phyloP scores from a whole-genome alignment of 2,888 invertebrate species.

The Dolomedes plantarius region DNA sequence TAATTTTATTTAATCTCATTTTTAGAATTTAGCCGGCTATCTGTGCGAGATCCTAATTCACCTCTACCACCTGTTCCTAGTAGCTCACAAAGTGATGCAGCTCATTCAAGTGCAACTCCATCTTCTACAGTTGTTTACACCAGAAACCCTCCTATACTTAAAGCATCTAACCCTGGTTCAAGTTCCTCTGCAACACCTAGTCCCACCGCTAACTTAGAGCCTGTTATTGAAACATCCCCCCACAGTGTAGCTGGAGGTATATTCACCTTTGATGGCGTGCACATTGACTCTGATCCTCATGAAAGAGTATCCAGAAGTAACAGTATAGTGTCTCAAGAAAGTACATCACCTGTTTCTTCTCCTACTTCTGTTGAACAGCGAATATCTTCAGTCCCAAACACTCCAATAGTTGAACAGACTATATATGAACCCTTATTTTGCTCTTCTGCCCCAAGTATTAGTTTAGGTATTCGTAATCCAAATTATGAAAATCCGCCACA shows the following conservation, averaged over 20 bases:
- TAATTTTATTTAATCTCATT: background rate
- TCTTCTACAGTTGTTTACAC: slow-evolving; percentile 51
- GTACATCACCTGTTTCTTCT: slow-evolving; percentile 29
- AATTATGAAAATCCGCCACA: slow-evolving; percentile 65
- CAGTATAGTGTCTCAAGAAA: slow-evolving; percentile 36
- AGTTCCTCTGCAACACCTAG: slow-evolving; percentile 28
- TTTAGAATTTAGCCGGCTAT: slow-evolving; percentile 52
- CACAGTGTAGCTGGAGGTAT: slow-evolving; percentile 31
- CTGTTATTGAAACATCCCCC: background rate
- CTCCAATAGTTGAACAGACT: slow-evolving; percentile 28
- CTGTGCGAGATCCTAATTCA: slow-evolving; percentile 71
- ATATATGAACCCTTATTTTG: slow-evolving; percentile 66
- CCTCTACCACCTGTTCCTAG: slow-evolving; percentile 71
- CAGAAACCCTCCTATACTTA: slow-evolving; percentile 42
- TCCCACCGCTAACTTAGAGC: background rate
- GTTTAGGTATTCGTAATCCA: slow-evolving; percentile 55
- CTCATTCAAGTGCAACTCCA: background rate
- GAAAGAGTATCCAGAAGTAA: slow-evolving; percentile 28
- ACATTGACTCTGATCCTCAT: background rate
- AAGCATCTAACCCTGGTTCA: slow-evolving; percentile 14
- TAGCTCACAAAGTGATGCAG: background rate
- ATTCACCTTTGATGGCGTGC: slow-evolving; percentile 58
- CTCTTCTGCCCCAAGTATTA: slow-evolving; percentile 14
- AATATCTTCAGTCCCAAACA: slow-evolving; percentile 35
- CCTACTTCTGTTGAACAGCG: slow-evolving; percentile 26